Evolutionary conservation across 2,888 invertebrate species (phyloP), one percentile per base, ranked within the genome.

Genomic region (Allygus modestus): DNA sequence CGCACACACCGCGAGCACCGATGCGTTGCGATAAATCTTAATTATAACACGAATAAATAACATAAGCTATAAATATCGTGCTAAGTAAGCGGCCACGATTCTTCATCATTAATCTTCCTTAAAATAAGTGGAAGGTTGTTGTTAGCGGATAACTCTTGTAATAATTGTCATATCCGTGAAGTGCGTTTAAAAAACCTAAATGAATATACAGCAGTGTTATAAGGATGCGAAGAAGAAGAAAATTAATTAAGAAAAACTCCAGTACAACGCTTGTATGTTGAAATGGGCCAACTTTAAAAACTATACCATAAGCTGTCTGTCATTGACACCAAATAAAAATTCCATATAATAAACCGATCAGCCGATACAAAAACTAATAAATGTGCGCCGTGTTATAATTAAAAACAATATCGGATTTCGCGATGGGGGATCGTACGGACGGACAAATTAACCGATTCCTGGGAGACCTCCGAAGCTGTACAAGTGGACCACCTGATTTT

Each of bases 381-480:
- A 23, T 20, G 23, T 1, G 54, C 54, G 54, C 20, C 20, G 54
- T 54, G 54, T 54, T 12, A 54, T 54, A 54, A 54, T 54, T 54
- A 54, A 54, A 54, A 54, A 54, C 54, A 54, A 54, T 54, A 54
- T 54, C 54, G 20, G 54, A n/a, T 54, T 23, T 54, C 54, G 65
- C 65, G 65, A 31, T 4, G 65, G n/a, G 65, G 28, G 28, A 65
- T 65, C 65, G 65, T 31, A 31, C 58, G 58, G 26, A 58, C 58
- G 58, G 65, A 65, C 65, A 65, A 65, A 65, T 65, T 65, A 15
- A 31, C 65, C 65, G 28, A 31, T 65, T 17, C 65, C 65, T 28
- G 65, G 28, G 65, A 65, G 65, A 65, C 65, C 20, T 58, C n/a
- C 23, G 65, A 65, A 65, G 65, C 65, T 31, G 65, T 2, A 65